Conservation (phyloP, 2,113 vertebrate species). For the Piaya cayana region DNA sequence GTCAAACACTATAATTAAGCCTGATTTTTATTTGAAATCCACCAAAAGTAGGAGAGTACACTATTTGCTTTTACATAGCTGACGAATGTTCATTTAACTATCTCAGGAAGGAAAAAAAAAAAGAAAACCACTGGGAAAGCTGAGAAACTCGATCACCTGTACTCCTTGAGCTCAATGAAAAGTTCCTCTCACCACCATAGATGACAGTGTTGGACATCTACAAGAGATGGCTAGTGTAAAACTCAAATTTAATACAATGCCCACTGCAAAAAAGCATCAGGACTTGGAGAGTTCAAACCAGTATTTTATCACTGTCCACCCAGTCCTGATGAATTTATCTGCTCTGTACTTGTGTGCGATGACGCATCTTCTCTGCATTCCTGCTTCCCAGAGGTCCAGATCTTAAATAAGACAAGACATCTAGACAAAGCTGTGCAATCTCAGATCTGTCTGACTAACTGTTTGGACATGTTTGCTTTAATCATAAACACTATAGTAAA, state of each 20-base stretch:
- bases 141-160: slow-evolving; percentile 34
- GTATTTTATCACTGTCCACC: background rate
- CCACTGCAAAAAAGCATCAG: background rate
- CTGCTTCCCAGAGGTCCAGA: background rate
- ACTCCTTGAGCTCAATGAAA: background rate
- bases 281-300: background rate
- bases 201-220: background rate
- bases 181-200: background rate
- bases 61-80: slow-evolving; percentile 46
- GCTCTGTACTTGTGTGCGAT: background rate
- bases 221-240: background rate
- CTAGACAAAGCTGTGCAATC: slow-evolving; percentile 15
- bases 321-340: rapidly evolving
- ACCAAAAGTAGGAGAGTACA: background rate
- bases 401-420: slow-evolving; percentile 11
- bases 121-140: slow-evolving; percentile 35
- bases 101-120: slow-evolving; percentile 48
- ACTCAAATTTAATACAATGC: background rate
- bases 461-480: slow-evolving; percentile 48
- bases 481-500: slow-evolving; percentile 19
- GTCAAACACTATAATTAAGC: slow-evolving; percentile 52
- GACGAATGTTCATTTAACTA: slow-evolving; percentile 47
- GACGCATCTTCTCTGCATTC: background rate
- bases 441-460: background rate
- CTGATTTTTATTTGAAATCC: slow-evolving; percentile 31